Evolutionary conservation across 2,888 invertebrate species (phyloP).

Genomic region (Lamellibrachia satsuma): DNA sequence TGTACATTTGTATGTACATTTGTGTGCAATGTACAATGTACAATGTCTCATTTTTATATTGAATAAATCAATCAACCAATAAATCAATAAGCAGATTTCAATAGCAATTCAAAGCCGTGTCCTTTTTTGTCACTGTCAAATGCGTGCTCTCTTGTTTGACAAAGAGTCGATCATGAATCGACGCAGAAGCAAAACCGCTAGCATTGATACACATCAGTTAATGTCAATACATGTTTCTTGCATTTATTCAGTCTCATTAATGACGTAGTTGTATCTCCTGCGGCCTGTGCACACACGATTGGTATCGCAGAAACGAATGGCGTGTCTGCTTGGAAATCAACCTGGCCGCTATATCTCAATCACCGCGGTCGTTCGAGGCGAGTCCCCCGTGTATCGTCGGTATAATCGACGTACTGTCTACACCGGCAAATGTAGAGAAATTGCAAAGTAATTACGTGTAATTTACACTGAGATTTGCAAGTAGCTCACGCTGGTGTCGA

Average conservation of each 20-base stretch:
- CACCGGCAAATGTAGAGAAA: conserved; percentile 13
- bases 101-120: too few relatives aligned
- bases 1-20: too few relatives aligned
- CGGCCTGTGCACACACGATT: neutral
- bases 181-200: neutral
- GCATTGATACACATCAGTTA: neutral
- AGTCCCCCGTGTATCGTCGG: neutral
- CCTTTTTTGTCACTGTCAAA: too few relatives aligned
- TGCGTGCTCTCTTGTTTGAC: too few relatives aligned
- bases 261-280: neutral
- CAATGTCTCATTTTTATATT: too few relatives aligned
- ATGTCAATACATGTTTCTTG: neutral
- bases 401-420: neutral
- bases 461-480: neutral
- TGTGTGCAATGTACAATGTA: too few relatives aligned
- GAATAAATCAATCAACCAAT: too few relatives aligned
- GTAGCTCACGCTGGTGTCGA: neutral
- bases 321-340: neutral
- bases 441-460: neutral
- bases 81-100: too few relatives aligned
- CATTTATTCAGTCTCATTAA: neutral
- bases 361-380: neutral
- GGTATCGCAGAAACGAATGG: neutral
- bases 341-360: neutral
- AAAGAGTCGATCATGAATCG: neutral